Conservation (phyloP, 2,797 vertebrate species). For the Anguilla obscura region DNA sequence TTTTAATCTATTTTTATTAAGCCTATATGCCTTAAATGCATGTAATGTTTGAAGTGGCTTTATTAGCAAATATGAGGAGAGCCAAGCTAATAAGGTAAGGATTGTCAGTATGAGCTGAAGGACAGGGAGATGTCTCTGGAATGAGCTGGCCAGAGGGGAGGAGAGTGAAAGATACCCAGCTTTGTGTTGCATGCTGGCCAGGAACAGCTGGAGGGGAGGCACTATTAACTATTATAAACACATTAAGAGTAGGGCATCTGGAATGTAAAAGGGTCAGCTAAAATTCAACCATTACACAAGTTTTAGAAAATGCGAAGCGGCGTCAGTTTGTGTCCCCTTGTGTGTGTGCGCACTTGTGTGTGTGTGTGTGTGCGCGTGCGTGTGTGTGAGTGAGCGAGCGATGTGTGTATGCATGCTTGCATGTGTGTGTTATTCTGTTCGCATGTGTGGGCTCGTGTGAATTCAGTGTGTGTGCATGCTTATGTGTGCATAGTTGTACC, state of each 20-base stretch:
- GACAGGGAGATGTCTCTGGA: background rate
- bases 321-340: background rate
- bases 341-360: background rate
- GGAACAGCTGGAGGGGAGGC: slow-evolving; percentile 16
- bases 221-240: background rate
- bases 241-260: background rate
- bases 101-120: background rate
- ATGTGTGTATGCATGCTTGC: background rate
- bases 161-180: background rate
- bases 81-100: background rate
- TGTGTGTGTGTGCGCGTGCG: background rate
- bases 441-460: background rate
- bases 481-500: background rate
- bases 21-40: background rate
- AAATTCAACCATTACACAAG: background rate
- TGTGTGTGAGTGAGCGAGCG: background rate
- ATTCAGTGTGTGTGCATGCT: background rate
- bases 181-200: background rate
- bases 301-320: background rate
- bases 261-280: background rate
- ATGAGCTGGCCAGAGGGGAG: slow-evolving; percentile 8
- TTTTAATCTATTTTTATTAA: slow-evolving; percentile 2
- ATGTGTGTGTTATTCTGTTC: background rate
- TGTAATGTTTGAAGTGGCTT: slow-evolving; percentile 7
- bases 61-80: background rate